phyloP scores from a whole-genome alignment of 2,888 invertebrate species.

The Lepeophtheirus nordmannii region DNA sequence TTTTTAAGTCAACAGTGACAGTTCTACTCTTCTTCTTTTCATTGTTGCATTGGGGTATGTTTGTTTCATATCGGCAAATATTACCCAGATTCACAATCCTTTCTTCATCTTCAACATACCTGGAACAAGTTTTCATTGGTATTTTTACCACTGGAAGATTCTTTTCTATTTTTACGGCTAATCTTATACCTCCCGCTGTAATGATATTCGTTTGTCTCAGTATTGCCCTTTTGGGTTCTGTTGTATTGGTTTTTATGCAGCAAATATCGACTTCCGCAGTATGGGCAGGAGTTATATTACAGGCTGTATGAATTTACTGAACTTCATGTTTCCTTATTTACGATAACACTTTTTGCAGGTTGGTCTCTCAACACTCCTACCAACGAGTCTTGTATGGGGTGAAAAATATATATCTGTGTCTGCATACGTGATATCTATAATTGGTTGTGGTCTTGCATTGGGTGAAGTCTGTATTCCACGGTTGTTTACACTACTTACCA shows the following conservation, averaged over 20 bases:
- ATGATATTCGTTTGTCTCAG: slow-evolving; percentile 4
- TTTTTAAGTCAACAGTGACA: slow-evolving; percentile 16
- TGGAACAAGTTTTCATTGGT: slow-evolving; percentile 13
- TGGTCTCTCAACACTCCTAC: slow-evolving; percentile 13
- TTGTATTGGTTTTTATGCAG: slow-evolving; percentile 16
- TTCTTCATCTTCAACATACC: background rate
- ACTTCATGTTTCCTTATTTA: too few species aligned
- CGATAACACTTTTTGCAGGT: background rate
- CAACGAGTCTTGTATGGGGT: slow-evolving; percentile 9
- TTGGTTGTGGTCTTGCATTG: slow-evolving; percentile 14
- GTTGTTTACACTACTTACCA: background rate
- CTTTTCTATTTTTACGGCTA: slow-evolving; percentile 12
- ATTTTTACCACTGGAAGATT: slow-evolving; percentile 13
- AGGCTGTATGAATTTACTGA: background rate
- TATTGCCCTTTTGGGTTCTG: slow-evolving; percentile 8
- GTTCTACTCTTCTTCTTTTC: slow-evolving; percentile 19
- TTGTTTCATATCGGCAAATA: slow-evolving; percentile 5
- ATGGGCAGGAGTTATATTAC: slow-evolving; percentile 21
- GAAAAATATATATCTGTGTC: slow-evolving; percentile 12
- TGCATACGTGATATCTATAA: slow-evolving; percentile 6
- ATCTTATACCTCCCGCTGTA: slow-evolving; percentile 10
- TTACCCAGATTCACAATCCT: slow-evolving; percentile 6
- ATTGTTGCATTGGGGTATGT: slow-evolving; percentile 19
- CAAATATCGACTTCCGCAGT: slow-evolving; percentile 16
- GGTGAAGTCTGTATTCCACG: slow-evolving; percentile 4